A percentile compares a stretch with the other conserved stretches of the same genome.
These are phyloP conservation scores for Tachuris rubrigastra DNA, from an alignment of 2,113 vertebrate genomes.

Conservation along the genomic window DNA sequence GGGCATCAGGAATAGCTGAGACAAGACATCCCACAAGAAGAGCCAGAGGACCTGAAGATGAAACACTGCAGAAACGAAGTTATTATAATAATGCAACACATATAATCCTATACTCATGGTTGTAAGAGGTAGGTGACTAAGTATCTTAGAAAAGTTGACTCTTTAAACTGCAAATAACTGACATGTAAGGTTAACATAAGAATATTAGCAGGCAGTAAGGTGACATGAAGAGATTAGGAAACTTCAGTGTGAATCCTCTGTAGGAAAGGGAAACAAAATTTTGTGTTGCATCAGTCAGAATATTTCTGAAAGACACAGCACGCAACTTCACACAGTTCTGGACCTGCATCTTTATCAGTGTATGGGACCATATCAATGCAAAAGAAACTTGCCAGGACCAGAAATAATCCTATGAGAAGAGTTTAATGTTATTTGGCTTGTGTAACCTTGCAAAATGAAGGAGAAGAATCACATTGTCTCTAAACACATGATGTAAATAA, in stretches of 20 bases:
- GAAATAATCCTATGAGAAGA: not conserved
- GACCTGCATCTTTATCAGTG: not conserved
- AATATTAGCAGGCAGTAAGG: not conserved
- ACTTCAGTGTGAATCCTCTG: not conserved
- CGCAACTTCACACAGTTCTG: not conserved
- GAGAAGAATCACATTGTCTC: not conserved
- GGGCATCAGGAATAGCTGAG: not conserved
- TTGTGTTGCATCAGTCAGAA: not conserved
- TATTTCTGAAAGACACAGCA: not conserved
- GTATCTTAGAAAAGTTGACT: not conserved
- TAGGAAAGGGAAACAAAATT: not conserved
- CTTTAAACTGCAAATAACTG: not conserved
- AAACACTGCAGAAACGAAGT: not conserved
- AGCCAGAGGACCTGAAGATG: not conserved
- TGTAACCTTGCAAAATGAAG: not conserved
- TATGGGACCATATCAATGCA: fast-evolving
- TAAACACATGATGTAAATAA: not conserved
- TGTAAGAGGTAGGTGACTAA: not conserved
- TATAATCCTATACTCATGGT: fast-evolving
- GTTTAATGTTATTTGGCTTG: not conserved
- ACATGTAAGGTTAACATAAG: not conserved
- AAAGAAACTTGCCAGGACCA: not conserved
- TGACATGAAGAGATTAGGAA: not conserved
- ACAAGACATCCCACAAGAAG: not conserved
- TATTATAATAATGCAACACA: not conserved